phyloP scores from a whole-genome alignment of 1,140 invertebrate genomes.

The Triops longicaudatus region DNA sequence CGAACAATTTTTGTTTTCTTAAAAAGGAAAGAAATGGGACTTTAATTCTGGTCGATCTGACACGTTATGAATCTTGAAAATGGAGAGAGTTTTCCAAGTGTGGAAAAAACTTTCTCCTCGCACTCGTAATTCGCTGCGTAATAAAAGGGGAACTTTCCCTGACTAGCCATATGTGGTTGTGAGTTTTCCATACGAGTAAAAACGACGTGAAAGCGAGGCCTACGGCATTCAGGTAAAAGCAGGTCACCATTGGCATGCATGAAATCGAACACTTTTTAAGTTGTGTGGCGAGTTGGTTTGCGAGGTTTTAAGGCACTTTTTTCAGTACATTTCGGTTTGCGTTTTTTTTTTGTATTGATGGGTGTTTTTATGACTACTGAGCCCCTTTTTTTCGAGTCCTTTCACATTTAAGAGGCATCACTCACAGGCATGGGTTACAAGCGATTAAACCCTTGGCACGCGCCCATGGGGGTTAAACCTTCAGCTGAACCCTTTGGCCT shows the following conservation, averaged over 20 bases:
- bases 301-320: not conserved
- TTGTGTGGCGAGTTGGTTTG: not conserved
- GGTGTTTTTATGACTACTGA: not conserved
- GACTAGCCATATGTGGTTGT: not conserved
- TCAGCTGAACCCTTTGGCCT: not conserved
- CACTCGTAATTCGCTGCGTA: not conserved
- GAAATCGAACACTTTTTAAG: not conserved
- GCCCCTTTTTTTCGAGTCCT: not conserved
- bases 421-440: not conserved
- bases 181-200: not conserved
- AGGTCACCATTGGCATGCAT: constrained; percentile 1
- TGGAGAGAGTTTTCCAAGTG: not conserved
- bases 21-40: not conserved
- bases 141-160: not conserved
- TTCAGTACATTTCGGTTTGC: not conserved
- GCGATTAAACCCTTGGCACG: not conserved
- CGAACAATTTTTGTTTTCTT: not conserved
- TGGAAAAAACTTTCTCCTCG: not conserved
- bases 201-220: constrained; percentile 10
- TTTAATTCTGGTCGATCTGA: not conserved
- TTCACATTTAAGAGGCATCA: not conserved
- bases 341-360: not conserved
- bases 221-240: not conserved
- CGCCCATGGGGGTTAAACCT: not conserved
- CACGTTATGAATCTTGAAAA: not conserved